phyloP scores from a whole-genome alignment of 2,797 vertebrate species.

The Phalloptychus januarius region DNA sequence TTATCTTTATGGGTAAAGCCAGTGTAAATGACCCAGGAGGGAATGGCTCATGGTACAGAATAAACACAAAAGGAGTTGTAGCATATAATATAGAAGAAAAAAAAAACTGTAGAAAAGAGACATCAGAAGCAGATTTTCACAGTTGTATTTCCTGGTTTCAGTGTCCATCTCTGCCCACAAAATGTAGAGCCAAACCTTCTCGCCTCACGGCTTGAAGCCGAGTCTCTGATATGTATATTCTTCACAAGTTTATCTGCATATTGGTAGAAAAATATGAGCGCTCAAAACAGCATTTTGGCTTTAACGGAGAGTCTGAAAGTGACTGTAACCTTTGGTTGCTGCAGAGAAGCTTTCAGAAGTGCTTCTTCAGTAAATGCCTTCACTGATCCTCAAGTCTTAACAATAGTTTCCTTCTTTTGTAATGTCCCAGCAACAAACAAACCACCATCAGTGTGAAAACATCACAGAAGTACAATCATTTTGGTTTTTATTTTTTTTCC shows the following conservation, averaged over 20 bases:
- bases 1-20: constrained; percentile 34
- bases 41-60: constrained; percentile 34
- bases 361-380: constrained; percentile 20
- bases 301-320: constrained; percentile 45
- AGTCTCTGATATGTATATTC: constrained; percentile 67
- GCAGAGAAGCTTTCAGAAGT: constrained; percentile 22
- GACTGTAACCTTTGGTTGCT: constrained; percentile 60
- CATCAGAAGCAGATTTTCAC: constrained; percentile 66
- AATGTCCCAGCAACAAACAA: constrained; percentile 17
- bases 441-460: constrained; percentile 20
- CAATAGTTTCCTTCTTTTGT: background rate
- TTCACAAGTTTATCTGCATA: constrained; percentile 56
- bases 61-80: constrained; percentile 31
- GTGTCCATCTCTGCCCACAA: constrained; percentile 26
- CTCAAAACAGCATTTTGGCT: constrained; percentile 48
- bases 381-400: constrained; percentile 2
- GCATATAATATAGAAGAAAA: constrained; percentile 47
- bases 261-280: constrained; percentile 53
- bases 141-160: constrained; percentile 61
- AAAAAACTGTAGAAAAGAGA: constrained; percentile 62
- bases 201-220: constrained; percentile 25
- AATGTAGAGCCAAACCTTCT: constrained; percentile 9
- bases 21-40: constrained; percentile 30
- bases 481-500: background rate
- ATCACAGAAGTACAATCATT: constrained; percentile 31